Conservation (phyloP, 2,113 vertebrate species). For the Brachyhypopomus gauderio region DNA sequence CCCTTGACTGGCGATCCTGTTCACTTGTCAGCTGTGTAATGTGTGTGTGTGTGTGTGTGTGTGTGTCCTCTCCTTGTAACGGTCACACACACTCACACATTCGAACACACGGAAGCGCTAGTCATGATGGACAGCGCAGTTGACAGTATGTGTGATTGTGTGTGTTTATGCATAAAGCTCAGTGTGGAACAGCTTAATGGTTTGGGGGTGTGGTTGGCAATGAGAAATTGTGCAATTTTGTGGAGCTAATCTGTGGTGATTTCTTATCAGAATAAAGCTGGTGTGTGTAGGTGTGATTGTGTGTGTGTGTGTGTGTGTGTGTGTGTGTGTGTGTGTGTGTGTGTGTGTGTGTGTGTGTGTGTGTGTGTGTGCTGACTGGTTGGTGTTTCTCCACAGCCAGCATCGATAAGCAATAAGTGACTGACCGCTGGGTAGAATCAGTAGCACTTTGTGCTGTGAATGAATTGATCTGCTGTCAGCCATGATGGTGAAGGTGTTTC, state of each 20-base stretch:
- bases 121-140: too few species aligned
- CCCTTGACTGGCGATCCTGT: too few species aligned
- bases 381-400: slow-evolving; percentile 19
- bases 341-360: slow-evolving; percentile 57
- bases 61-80: too few species aligned
- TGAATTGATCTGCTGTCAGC: slow-evolving; percentile 70
- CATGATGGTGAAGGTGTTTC: slow-evolving; percentile 57
- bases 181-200: not conserved
- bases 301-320: slow-evolving; percentile 52
- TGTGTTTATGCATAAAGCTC: too few species aligned
- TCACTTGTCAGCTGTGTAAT: too few species aligned
- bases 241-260: too few species aligned
- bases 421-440: slow-evolving; percentile 37
- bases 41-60: too few species aligned
- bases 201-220: not conserved
- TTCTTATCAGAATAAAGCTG: not conserved
- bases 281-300: slow-evolving; percentile 71
- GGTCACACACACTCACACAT: too few species aligned
- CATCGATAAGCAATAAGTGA: slow-evolving; percentile 23
- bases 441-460: slow-evolving; percentile 64
- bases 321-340: slow-evolving; percentile 65
- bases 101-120: too few species aligned
- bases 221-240: too few species aligned
- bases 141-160: too few species aligned
- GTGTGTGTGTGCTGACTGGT: slow-evolving; percentile 32